These are phyloP conservation scores for Chamaea fasciata DNA, from an alignment of 2,113 vertebrate genomes.

Conservation along the genomic window DNA sequence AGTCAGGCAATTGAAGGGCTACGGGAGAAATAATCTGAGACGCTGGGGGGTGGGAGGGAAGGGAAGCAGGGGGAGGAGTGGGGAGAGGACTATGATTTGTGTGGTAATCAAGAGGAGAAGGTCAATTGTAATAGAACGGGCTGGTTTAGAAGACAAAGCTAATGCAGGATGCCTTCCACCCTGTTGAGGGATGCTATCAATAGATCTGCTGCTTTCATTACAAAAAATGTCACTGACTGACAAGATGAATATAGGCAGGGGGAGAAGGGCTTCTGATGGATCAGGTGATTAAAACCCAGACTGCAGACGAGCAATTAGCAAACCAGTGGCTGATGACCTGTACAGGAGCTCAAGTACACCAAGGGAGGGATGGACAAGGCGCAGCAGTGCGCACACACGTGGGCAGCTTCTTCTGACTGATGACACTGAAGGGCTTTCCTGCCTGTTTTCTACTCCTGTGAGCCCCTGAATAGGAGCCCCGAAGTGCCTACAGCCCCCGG, in stretches of 20 bases:
- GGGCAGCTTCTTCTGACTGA: not conserved
- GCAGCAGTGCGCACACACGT: not conserved
- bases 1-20: conserved; percentile 71
- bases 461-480: not conserved
- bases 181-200: conserved; percentile 64
- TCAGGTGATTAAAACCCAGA: conserved; percentile 68
- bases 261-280: conserved; percentile 58
- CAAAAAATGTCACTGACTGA: conserved; percentile 64
- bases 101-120: conserved; percentile 75
- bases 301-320: conserved; percentile 59
- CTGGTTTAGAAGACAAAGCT: conserved; percentile 69
- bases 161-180: conserved; percentile 61
- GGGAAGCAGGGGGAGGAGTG: conserved; percentile 5
- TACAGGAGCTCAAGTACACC: not conserved
- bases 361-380: not conserved
- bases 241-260: conserved; percentile 57
- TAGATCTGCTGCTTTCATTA: conserved; percentile 72
- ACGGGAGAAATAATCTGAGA: conserved; percentile 66
- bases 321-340: not conserved
- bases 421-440: not conserved
- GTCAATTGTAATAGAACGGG: conserved; percentile 76
- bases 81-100: conserved; percentile 72
- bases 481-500: not conserved
- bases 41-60: not conserved
- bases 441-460: not conserved